A percentile compares a stretch with the other conserved stretches of the same genome.
Conservation (phyloP, 37 sponge, comb jelly and placozoan genomes). For the Petrosia ficiformis region DNA sequence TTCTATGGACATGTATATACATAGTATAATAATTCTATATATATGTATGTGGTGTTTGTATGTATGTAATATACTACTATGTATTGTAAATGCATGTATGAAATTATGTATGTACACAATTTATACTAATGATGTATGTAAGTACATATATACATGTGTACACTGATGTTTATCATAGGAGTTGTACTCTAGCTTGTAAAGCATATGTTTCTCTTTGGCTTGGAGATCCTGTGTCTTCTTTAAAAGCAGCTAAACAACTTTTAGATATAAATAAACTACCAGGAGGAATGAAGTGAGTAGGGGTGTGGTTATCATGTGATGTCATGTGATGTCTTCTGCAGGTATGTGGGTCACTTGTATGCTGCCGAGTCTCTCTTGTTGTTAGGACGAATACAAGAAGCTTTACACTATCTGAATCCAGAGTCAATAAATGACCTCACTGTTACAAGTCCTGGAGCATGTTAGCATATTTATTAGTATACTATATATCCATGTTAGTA, state of each 20-base stretch:
- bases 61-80: no score
- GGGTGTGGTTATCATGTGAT: neutral
- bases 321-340: constrained; percentile 5
- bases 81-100: no score
- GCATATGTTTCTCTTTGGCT: constrained; percentile 85
- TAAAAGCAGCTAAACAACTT: constrained; percentile 70
- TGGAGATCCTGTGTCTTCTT: constrained; percentile 89
- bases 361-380: constrained; percentile 73
- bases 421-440: constrained; percentile 46
- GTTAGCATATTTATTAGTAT: neutral
- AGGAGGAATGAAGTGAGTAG: constrained; percentile 43
- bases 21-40: no score
- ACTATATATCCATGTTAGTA: neutral
- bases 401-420: constrained; percentile 55
- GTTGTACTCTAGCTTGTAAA: constrained; percentile 59
- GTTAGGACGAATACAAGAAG: constrained; percentile 62
- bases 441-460: neutral
- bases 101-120: no score
- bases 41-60: no score
- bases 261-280: constrained; percentile 32
- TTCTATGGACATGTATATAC: no score
- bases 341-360: constrained; percentile 57
- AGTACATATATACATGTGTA: no score
- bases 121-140: no score
- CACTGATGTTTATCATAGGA: no score